These are phyloP conservation scores for Pseudopipra pipra DNA, from an alignment of 2,113 vertebrate species.

Conservation along the genomic window DNA sequence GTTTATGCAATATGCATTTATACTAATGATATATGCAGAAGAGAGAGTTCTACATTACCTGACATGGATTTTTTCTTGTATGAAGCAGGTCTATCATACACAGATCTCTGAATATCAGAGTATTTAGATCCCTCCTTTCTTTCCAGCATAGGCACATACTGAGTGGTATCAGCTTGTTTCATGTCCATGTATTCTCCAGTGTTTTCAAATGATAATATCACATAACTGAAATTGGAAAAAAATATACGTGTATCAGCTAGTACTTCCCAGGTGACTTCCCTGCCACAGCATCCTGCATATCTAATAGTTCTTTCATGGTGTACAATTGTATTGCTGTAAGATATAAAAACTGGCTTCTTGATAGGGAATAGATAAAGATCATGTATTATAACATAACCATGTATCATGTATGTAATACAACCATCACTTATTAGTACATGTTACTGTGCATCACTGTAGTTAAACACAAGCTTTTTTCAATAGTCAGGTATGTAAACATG, in stretches of 20 bases:
- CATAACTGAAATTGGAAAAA: slow-evolving; percentile 81
- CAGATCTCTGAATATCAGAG: slow-evolving; percentile 86
- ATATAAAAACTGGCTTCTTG: neutral
- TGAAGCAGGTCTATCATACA: slow-evolving; percentile 92
- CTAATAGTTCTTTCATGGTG: neutral
- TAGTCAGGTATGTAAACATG: neutral
- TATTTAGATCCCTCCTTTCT: slow-evolving; percentile 90
- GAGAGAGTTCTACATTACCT: slow-evolving; percentile 69
- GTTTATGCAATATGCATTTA: neutral
- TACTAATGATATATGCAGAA: neutral
- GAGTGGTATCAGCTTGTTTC: slow-evolving; percentile 93
- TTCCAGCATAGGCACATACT: slow-evolving; percentile 97
- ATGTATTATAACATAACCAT: neutral
- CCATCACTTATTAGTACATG: neutral
- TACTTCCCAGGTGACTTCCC: neutral
- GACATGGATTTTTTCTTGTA: slow-evolving; percentile 85
- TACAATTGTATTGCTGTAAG: neutral
- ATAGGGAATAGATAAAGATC: neutral
- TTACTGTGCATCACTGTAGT: neutral
- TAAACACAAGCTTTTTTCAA: neutral
- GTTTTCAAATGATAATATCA: slow-evolving; percentile 96
- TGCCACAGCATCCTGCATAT: neutral
- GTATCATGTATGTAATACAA: neutral
- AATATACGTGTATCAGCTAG: neutral
- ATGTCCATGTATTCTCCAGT: slow-evolving; percentile 98